phyloP scores from a whole-genome alignment of 1,140 invertebrate genomes.

The Trichonephila clavipes region DNA sequence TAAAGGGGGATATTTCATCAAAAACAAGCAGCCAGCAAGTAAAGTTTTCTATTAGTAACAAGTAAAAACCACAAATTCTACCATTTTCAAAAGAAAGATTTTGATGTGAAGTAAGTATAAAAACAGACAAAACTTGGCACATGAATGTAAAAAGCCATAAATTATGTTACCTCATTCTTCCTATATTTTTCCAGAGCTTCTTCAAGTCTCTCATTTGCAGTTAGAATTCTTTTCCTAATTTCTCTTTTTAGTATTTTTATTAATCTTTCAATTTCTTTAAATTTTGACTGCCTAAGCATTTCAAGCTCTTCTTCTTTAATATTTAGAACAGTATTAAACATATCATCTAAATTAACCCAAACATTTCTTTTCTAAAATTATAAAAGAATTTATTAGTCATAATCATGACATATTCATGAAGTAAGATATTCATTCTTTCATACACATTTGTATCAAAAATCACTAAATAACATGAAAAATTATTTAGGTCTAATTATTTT shows the following conservation, averaged over 20 bases:
- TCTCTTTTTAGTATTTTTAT: conserved; percentile 9
- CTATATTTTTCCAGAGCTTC: conserved; percentile 8
- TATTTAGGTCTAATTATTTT: too few species aligned
- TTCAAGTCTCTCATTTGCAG: conserved; percentile 33
- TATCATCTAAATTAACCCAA: conserved; percentile 17
- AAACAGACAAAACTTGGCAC: too few species aligned
- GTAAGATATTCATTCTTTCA: too few species aligned
- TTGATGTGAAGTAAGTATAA: too few species aligned
- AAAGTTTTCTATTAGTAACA: too few species aligned
- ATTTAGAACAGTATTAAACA: conserved; percentile 30
- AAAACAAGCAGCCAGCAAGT: too few species aligned
- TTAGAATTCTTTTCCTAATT: background rate
- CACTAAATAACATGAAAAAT: too few species aligned
- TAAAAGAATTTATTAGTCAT: background rate
- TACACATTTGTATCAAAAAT: too few species aligned
- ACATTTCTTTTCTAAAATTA: conserved; percentile 34
- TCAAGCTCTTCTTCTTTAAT: conserved; percentile 62
- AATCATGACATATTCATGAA: too few species aligned
- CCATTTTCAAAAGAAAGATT: too few species aligned
- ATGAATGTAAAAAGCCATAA: background rate
- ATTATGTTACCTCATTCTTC: background rate
- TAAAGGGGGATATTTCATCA: too few species aligned
- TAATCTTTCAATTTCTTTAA: conserved; percentile 42
- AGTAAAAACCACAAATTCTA: too few species aligned
- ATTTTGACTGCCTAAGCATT: conserved; percentile 27